Percentiles rank a stretch among this genome's conserved stretches.
phyloP scores from a whole-genome alignment of 2,888 invertebrate genomes.

The Microplitis deprimator region DNA sequence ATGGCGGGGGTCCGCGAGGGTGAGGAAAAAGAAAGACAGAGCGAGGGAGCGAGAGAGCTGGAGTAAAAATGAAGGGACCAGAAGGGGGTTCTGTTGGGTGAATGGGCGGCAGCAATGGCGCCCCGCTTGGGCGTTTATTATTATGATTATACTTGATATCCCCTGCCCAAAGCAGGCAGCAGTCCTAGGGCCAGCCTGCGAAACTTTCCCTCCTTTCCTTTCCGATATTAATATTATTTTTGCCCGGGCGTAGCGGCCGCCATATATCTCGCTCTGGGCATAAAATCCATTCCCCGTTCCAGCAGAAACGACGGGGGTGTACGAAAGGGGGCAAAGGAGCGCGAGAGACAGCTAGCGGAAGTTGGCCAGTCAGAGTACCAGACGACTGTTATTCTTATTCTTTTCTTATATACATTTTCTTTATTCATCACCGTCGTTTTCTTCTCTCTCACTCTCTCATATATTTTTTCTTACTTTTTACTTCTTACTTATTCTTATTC shows the following conservation, averaged over 20 bases:
- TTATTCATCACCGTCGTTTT: slow-evolving; percentile 32
- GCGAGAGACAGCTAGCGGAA: slow-evolving; percentile 43
- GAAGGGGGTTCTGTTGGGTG: slow-evolving; percentile 47
- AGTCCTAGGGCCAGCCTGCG: slow-evolving; percentile 62
- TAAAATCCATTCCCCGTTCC: slow-evolving; percentile 70
- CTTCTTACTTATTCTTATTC: slow-evolving; percentile 30
- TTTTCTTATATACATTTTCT: slow-evolving; percentile 23
- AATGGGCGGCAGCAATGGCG: slow-evolving; percentile 65
- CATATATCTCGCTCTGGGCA: slow-evolving; percentile 71
- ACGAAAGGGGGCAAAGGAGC: slow-evolving; percentile 44
- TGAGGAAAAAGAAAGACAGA: slow-evolving; percentile 43
- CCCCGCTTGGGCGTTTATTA: slow-evolving; percentile 69
- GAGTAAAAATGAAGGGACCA: slow-evolving; percentile 43
- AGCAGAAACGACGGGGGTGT: slow-evolving; percentile 41
- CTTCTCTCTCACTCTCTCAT: slow-evolving; percentile 44
- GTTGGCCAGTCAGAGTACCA: slow-evolving; percentile 41
- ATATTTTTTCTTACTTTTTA: slow-evolving; percentile 30
- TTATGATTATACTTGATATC: slow-evolving; percentile 71
- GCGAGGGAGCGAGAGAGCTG: slow-evolving; percentile 36
- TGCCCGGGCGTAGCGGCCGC: slow-evolving; percentile 71
- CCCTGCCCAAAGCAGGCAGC: slow-evolving; percentile 68
- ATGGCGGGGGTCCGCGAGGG: slow-evolving; percentile 53
- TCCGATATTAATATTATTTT: slow-evolving; percentile 71
- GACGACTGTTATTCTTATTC: slow-evolving; percentile 34
- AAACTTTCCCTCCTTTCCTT: slow-evolving; percentile 71